A percentile compares a stretch with the other conserved stretches of the same genome.
Conservation (phyloP, 1,140 invertebrate species). For the Nymphalis io region DNA sequence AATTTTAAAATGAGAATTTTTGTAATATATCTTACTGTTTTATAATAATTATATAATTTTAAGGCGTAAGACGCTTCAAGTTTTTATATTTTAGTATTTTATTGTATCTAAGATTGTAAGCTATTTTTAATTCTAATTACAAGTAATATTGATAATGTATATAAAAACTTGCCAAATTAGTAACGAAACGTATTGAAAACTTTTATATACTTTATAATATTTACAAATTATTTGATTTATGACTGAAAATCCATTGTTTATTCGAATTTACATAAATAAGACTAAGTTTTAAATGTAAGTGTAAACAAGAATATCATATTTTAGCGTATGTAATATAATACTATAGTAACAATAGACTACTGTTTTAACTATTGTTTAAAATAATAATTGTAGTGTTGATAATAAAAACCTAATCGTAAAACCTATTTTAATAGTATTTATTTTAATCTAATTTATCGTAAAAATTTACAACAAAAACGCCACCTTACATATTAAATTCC, state of each 20-base stretch:
- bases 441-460: neutral
- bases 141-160: conserved; percentile 21
- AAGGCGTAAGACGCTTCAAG: conserved; percentile 56
- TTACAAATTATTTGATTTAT: conserved; percentile 15
- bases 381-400: conserved; percentile 66
- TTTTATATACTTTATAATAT: conserved; percentile 14
- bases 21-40: conserved; percentile 9
- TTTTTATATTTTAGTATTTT: conserved; percentile 25
- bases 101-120: conserved; percentile 17
- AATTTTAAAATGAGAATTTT: conserved; percentile 11
- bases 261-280: conserved; percentile 23
- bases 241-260: conserved; percentile 26
- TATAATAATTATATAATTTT: conserved; percentile 30
- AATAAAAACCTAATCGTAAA: conserved; percentile 66
- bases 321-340: conserved; percentile 52
- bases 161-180: conserved; percentile 34
- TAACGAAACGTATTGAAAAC: conserved; percentile 17
- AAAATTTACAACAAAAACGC: too few relatives aligned
- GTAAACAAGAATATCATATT: conserved; percentile 54
- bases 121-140: conserved; percentile 20
- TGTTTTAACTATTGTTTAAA: conserved; percentile 50
- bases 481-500: too few relatives aligned
- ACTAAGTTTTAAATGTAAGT: conserved; percentile 9
- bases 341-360: conserved; percentile 48
- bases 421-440: conserved; percentile 12